Percentiles rank a stretch among this genome's conserved stretches.
Evolutionary conservation across 2,113 vertebrate genomes (phyloP).

Genomic region (Panthera tigris): DNA sequence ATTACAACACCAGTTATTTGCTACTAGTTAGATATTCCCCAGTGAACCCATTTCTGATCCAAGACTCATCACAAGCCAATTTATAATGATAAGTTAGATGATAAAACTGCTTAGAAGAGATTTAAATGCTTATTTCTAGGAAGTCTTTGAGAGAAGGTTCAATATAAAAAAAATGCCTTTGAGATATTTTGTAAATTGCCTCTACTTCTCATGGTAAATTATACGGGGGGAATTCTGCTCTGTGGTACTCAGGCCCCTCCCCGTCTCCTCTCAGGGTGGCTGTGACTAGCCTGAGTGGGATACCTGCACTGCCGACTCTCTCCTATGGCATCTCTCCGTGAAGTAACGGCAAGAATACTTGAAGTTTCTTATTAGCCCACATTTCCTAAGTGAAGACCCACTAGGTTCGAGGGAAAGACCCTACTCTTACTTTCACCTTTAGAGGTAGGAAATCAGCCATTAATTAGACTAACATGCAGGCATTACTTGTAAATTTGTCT

Average conservation of each 20-base stretch:
- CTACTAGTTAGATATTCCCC: not conserved
- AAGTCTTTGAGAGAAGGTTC: not conserved
- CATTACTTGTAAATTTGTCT: constrained; percentile 49
- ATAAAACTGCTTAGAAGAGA: not conserved
- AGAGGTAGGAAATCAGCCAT: constrained; percentile 53
- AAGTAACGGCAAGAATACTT: not conserved
- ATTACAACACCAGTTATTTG: constrained; percentile 14
- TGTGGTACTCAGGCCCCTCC: not conserved
- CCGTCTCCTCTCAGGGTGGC: not conserved
- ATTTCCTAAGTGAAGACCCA: not conserved
- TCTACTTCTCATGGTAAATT: not conserved
- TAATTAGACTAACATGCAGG: constrained; percentile 57
- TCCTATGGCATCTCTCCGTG: not conserved
- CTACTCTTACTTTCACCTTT: constrained; percentile 55
- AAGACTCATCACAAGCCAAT: not conserved
- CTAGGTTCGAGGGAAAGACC: constrained; percentile 7
- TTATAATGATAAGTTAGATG: not conserved
- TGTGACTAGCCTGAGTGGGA: not conserved
- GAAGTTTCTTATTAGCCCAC: not conserved
- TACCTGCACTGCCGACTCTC: not conserved
- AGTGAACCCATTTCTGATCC: not conserved
- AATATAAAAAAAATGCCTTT: not conserved
- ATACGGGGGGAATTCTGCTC: not conserved
- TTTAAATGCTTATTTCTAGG: not conserved
- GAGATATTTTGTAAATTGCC: not conserved